Base-by-base conservation (phyloP, 1,140 invertebrate genomes). In the Holcopasites calliopsidis region DNA sequence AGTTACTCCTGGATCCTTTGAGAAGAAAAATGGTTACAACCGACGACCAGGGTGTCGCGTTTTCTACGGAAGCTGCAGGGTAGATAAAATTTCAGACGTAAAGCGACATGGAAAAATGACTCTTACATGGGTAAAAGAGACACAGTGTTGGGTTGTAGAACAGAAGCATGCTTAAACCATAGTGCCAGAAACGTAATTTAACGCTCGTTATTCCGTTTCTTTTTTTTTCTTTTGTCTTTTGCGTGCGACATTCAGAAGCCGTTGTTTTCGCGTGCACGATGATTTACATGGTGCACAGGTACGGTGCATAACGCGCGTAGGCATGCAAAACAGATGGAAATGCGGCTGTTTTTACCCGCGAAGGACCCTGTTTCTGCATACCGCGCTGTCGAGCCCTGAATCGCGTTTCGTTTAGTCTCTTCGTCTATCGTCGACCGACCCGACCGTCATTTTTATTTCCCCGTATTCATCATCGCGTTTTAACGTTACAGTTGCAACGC, bases 271-370 rank as follows among this genome's bases (percentile, higher is more conserved):
- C 58, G 13, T 52, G n/a, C 35, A 16, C 47, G 35, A 13, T 72
- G 58, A 62, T 72, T 72, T 62, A 72, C 58, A 28, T 33, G 57
- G 35, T 35, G 33, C 33, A n/a, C n/a, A 26, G 42, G 21, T 33
- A 18, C 2, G 16, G 21, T 26, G n/a, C 26, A 23, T 13, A 69
- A 55, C 26, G 26, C 40, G 18, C 47, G 23, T n/a, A 23, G 58
- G 33, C 38, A 72, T 64, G 70, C 70, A 64, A 72, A 72, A 40
- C 60, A 31, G 26, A 54, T 72, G 70, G 42, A 69, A 69, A 69
- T 57, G 26, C 66, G 52, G 21, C 1, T 13, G 28, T 57, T 69
- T 55, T 44, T 33, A 26, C 33, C 10, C 28, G 38, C 50, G 11
- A 40, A 38, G 0, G 2, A 16, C 31, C 6, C n/a, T 7, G 33